phyloP scores from a whole-genome alignment of 1,140 invertebrate species.

The Sycophaga agraensis region DNA sequence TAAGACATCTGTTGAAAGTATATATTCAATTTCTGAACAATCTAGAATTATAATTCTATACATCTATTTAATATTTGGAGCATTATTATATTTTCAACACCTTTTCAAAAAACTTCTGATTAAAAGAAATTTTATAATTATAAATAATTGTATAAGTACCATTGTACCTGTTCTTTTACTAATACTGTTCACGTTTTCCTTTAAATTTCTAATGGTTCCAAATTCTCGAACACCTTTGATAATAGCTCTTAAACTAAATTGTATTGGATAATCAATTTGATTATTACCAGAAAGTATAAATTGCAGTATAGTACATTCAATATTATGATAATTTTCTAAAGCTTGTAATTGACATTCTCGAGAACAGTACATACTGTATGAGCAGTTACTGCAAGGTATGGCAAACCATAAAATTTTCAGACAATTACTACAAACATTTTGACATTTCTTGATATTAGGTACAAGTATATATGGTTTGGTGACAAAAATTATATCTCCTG shows the following conservation, averaged over 20 bases:
- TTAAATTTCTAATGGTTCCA: constrained; percentile 1
- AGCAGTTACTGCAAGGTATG: constrained; percentile 17
- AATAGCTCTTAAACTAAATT: constrained; percentile 2
- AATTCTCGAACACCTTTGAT: constrained; percentile 12
- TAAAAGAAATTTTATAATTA: neutral
- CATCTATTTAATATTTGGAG: neutral
- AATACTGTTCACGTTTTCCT: neutral
- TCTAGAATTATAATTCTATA: too few relatives aligned
- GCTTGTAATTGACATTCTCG: constrained; percentile 14
- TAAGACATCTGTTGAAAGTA: too few relatives aligned
- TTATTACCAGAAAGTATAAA: neutral
- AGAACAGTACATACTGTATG: constrained; percentile 10
- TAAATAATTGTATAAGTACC: neutral
- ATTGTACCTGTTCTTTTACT: neutral
- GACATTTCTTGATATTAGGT: neutral
- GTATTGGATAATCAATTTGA: neutral
- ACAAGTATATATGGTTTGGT: neutral
- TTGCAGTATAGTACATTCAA: constrained; percentile 5
- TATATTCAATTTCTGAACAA: too few relatives aligned
- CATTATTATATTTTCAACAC: neutral
- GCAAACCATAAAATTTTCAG: neutral
- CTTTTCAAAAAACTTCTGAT: neutral
- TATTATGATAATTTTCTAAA: constrained; percentile 21
- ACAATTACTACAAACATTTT: constrained; percentile 9
- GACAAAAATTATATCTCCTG: constrained; percentile 21